Percentiles rank a stretch among this genome's conserved stretches.
Evolutionary conservation across 2,797 vertebrate genomes (phyloP).

Genomic region (Etheostoma nigrum): DNA sequence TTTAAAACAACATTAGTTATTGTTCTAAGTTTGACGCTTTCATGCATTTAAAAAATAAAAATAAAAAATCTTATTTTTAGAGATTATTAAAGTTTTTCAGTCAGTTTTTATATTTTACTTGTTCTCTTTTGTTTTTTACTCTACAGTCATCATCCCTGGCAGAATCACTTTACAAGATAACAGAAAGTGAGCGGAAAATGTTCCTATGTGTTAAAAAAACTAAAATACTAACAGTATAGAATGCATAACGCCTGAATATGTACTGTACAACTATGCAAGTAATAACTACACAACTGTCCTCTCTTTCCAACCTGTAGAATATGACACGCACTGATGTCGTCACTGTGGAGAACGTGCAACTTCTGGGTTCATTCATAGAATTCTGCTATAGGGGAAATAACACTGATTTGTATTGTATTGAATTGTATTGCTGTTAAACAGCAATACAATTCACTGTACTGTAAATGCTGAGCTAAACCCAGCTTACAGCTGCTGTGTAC

Average conservation of each 20-base stretch:
- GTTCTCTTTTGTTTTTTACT: constrained; percentile 6
- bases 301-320: no score
- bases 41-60: not conserved
- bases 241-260: constrained; percentile 1
- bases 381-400: no score
- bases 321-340: no score
- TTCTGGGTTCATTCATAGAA: no score
- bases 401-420: no score
- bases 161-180: not conserved
- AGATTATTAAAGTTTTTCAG: constrained; percentile 25
- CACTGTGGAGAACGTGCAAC: no score
- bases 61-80: constrained; percentile 22
- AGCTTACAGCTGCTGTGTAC: constrained; percentile 13
- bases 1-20: not conserved
- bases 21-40: constrained; percentile 4
- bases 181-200: not conserved
- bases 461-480: not conserved
- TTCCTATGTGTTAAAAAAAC: not conserved
- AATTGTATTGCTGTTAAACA: not conserved
- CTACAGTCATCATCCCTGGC: not conserved
- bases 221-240: not conserved
- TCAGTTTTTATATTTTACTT: constrained; percentile 12
- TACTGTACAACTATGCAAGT: no score
- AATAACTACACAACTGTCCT: no score
- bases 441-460: constrained; percentile 11